Base-by-base conservation (phyloP, 92 coral and sea anemone species). In the Heliopora coerulea region DNA sequence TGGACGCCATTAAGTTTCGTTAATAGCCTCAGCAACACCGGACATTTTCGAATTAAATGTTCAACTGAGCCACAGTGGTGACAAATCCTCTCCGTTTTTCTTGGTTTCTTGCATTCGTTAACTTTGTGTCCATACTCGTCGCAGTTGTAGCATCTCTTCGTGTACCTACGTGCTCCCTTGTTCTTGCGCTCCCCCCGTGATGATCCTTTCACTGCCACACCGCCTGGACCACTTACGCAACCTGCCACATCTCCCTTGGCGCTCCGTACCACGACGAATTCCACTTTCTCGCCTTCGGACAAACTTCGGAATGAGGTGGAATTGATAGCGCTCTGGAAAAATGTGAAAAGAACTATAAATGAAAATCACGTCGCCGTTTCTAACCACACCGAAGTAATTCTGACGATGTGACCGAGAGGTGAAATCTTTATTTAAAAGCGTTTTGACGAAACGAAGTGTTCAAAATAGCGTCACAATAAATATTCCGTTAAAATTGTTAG, bases 131-230 rank as follows among this genome's bases (percentile, higher is more conserved):
- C 99, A 34, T 72, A 56, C 27, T 80, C 82, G 67, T 91, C 89
- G 72, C 99, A 95, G 87, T 95, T 95, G 80, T 81, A 95, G 39
- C 99, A 90, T 18, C 85, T 85, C 46, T 88, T 80, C n/a, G 97
- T 90, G 82, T 83, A 88, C 63, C 91, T 91, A 31, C 97, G 89
- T 27, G 99, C 99, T 79, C 97, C 97, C 72, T 95, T 91, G 65
- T 86, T 91, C 11, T 74, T 79, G 20, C 97, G 89, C 73, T 83
- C 79, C 63, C 89, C 61, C 61, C 91, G 86, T 11, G 96, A 84
- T 49, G 82, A 73, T 39, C 96, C 86, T 59, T 68, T 80, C 30
- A 89, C 82, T 42, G 91, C 62, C 28, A 88, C 96, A n/a, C 97
- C 96, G 33, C 84, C 89, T 10, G 85, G 74, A 54, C 96, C 88